Conservation (phyloP, 1,140 invertebrate species). For the Drosophila aff. region DNA sequence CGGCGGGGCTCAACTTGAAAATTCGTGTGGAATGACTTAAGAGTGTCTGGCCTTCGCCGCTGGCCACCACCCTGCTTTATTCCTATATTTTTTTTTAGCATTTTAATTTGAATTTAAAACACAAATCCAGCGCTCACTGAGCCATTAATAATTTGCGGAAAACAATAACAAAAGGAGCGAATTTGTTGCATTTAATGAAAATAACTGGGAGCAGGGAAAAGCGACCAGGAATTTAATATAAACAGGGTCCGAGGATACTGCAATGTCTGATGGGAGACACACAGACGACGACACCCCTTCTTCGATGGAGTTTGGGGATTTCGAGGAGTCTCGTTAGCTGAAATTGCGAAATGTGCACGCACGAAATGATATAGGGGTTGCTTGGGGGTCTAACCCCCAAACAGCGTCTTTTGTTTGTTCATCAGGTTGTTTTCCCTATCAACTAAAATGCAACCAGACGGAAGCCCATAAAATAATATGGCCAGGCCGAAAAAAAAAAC, state of each 20-base stretch:
- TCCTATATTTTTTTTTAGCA: constrained; percentile 15
- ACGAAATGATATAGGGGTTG: constrained; percentile 49
- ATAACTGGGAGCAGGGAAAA: constrained; percentile 33
- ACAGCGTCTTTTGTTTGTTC: constrained; percentile 47
- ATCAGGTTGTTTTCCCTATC: constrained; percentile 69
- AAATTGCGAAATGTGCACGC: constrained; percentile 80
- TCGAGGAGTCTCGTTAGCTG: constrained; percentile 70
- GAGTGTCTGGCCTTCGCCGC: constrained; percentile 21
- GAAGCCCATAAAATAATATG: constrained; percentile 81
- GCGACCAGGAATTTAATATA: constrained; percentile 69
- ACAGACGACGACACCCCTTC: constrained; percentile 39
- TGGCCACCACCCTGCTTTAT: constrained; percentile 6
- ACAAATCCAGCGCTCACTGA: constrained; percentile 48
- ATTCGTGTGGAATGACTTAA: constrained; percentile 28
- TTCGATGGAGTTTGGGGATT: constrained; percentile 29
- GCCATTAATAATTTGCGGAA: constrained; percentile 63
- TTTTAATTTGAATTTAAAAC: constrained; percentile 48
- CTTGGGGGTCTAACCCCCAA: constrained; percentile 20
- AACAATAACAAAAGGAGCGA: constrained; percentile 45
- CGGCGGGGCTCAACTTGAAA: constrained; percentile 17
- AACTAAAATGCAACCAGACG: constrained; percentile 76
- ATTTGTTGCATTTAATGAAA: constrained; percentile 80
- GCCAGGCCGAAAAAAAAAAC: constrained; percentile 29
- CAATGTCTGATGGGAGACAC: constrained; percentile 38
- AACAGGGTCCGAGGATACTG: constrained; percentile 62